Conservation (phyloP, 2,113 vertebrate species). For the Antechinus flavipes region DNA sequence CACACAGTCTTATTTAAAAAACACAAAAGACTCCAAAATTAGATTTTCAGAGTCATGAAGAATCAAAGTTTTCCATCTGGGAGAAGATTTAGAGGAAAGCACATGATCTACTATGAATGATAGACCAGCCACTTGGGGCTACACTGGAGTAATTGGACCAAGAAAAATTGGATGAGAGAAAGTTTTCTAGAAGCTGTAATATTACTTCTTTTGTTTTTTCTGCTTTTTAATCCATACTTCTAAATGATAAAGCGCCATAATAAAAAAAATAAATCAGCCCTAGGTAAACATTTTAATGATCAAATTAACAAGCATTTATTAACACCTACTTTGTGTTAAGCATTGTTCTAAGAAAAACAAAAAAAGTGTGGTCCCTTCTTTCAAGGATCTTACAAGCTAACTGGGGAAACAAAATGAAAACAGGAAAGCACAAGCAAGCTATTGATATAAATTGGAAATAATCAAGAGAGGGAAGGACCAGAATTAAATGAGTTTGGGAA, state of each 20-base stretch:
- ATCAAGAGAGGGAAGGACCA: background rate
- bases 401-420: background rate
- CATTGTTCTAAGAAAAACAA: background rate
- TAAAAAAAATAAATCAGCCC: background rate
- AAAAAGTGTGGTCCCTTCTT: background rate
- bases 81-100: background rate
- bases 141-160: background rate
- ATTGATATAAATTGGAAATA: background rate
- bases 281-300: background rate
- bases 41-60: background rate
- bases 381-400: background rate
- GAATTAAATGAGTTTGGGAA: background rate
- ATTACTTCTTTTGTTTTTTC: background rate
- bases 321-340: background rate
- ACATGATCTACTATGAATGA: background rate
- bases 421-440: background rate
- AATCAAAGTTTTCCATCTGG: background rate
- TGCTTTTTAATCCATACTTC: background rate
- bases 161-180: background rate
- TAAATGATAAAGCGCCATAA: background rate
- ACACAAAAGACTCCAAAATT: background rate
- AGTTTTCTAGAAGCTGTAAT: background rate
- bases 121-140: background rate
- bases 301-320: background rate
- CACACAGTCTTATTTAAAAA: background rate